A percentile compares a stretch with the other conserved stretches of the same genome.
These are phyloP conservation scores for Drosophila hamatofila DNA, from an alignment of 2,888 invertebrate genomes.

Conservation along the genomic window DNA sequence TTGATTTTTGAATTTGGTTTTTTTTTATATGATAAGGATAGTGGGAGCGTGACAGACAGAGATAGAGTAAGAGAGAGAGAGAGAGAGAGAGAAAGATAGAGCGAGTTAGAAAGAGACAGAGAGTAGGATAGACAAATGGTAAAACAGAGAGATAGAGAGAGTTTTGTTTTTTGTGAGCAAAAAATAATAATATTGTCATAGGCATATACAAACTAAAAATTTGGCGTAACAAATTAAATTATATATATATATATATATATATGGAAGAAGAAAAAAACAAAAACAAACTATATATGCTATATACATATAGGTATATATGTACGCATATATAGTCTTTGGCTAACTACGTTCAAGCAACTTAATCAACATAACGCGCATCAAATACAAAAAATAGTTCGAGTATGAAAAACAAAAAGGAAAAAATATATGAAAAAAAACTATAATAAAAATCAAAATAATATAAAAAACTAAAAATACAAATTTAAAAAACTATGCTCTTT, in stretches of 20 bases:
- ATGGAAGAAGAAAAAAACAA: conserved; percentile 38
- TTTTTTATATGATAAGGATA: conserved; percentile 61
- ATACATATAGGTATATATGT: conserved; percentile 1
- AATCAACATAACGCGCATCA: conserved; percentile 40
- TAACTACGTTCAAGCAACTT: conserved; percentile 78
- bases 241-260: conserved; percentile 5
- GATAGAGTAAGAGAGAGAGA: conserved; percentile 13
- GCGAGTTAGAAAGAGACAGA: conserved; percentile 35
- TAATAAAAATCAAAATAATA: conserved; percentile 16
- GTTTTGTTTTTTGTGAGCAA: conserved; percentile 69
- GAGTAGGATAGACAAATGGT: conserved; percentile 46
- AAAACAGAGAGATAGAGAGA: conserved; percentile 43
- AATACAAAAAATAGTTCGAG: conserved; percentile 52
- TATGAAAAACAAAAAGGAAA: conserved; percentile 13
- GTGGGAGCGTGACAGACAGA: conserved; percentile 44
- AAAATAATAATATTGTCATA: conserved; percentile 54
- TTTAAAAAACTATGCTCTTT: conserved; percentile 3
- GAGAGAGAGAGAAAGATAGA: conserved; percentile 20
- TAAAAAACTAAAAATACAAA: conserved; percentile 34
- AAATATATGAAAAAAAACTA: neutral
- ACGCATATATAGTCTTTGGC: conserved; percentile 27
- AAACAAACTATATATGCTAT: conserved; percentile 38
- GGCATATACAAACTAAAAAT: conserved; percentile 50
- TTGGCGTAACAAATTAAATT: conserved; percentile 29
- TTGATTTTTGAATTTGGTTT: conserved; percentile 54